Conservation (phyloP, 2,888 invertebrate species). For the Eristalis intricaria region DNA sequence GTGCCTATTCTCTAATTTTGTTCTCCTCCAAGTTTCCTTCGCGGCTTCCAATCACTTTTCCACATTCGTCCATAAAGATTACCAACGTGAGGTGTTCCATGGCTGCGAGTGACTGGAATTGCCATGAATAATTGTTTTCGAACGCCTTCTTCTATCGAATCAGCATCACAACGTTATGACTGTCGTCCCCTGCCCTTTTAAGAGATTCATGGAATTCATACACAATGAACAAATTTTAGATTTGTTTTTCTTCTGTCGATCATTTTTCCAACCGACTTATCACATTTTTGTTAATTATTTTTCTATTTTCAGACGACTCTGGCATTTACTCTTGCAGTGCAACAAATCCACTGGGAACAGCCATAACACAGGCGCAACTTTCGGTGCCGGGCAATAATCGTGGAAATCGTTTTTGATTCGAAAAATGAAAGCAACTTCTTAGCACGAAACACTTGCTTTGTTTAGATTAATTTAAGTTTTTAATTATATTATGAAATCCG, state of each 20-base stretch:
- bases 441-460: constrained; percentile 24
- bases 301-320: constrained; percentile 85
- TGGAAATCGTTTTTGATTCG: constrained; percentile 77
- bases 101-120: too few species aligned
- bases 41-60: too few species aligned
- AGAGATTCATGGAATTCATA: not conserved
- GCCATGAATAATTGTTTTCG: too few species aligned
- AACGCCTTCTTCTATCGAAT: too few species aligned
- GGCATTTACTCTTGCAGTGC: constrained; percentile 89
- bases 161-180: too few species aligned
- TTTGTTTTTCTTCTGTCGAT: not conserved
- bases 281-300: not conserved
- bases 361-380: constrained; percentile 85
- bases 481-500: constrained; percentile 24
- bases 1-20: too few species aligned
- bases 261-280: not conserved
- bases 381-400: constrained; percentile 88
- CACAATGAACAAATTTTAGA: not conserved
- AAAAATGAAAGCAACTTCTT: constrained; percentile 1
- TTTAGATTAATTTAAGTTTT: constrained; percentile 29
- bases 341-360: constrained; percentile 86
- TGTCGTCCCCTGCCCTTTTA: too few species aligned
- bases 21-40: too few species aligned
- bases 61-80: too few species aligned
- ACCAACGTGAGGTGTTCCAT: too few species aligned